These are phyloP conservation scores for Torymus aiolomorphi DNA, from an alignment of 2,888 invertebrate species.

Conservation along the genomic window DNA sequence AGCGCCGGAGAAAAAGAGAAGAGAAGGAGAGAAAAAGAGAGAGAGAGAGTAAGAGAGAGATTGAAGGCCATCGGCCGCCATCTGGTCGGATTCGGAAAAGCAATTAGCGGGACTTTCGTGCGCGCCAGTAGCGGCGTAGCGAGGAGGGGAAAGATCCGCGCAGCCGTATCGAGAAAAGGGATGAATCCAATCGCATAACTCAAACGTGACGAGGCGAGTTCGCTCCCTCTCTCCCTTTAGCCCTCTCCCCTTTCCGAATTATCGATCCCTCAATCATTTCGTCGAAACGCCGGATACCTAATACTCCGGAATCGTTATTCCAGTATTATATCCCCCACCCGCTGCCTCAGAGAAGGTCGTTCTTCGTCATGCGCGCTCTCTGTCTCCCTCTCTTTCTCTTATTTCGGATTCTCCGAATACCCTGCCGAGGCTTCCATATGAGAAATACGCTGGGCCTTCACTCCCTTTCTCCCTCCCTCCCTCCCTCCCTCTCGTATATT, in stretches of 20 bases:
- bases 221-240: background rate
- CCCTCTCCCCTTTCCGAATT: slow-evolving; percentile 31
- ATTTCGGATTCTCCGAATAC: slow-evolving; percentile 73
- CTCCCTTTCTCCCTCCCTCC: background rate
- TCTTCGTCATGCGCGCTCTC: too few relatives aligned
- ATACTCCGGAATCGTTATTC: slow-evolving; percentile 55
- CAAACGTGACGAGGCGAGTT: slow-evolving; percentile 40
- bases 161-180: slow-evolving; percentile 38
- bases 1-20: slow-evolving; percentile 10
- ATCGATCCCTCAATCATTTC: slow-evolving; percentile 51
- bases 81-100: slow-evolving; percentile 50
- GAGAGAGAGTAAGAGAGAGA: background rate
- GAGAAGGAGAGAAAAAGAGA: slow-evolving; percentile 12
- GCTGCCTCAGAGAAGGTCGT: background rate
- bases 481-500: slow-evolving; percentile 36
- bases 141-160: background rate
- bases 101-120: slow-evolving; percentile 48
- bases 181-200: slow-evolving; percentile 47
- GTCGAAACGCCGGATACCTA: slow-evolving; percentile 33
- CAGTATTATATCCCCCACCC: slow-evolving; percentile 43
- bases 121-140: background rate
- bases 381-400: slow-evolving; percentile 59
- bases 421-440: slow-evolving; percentile 60
- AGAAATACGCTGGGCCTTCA: slow-evolving; percentile 62
- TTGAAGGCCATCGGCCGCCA: slow-evolving; percentile 38